These are phyloP conservation scores for Strix uralensis DNA, from an alignment of 2,113 vertebrate genomes.

Conservation along the genomic window DNA sequence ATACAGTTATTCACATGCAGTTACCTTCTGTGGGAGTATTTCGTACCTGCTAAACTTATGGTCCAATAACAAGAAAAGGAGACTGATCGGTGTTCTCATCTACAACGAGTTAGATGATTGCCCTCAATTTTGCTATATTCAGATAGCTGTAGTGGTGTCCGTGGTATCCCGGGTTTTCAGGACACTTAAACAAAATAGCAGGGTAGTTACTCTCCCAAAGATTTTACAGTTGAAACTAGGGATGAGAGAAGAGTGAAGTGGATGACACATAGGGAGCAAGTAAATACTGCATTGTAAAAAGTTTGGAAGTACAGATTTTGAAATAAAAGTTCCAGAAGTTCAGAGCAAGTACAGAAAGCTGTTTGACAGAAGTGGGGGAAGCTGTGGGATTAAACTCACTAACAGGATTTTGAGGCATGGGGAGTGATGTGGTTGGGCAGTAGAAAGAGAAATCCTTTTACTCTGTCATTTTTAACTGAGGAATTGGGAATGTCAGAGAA, in stretches of 20 bases:
- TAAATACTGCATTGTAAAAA: slow-evolving; percentile 19
- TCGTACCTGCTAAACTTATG: not conserved
- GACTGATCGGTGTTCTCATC: not conserved
- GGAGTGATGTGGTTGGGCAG: slow-evolving; percentile 40
- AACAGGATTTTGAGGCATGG: slow-evolving; percentile 55
- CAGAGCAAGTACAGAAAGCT: slow-evolving; percentile 6
- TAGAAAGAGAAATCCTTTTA: slow-evolving; percentile 56
- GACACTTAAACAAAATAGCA: not conserved
- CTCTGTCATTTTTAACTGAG: slow-evolving; percentile 23
- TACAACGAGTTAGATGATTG: not conserved
- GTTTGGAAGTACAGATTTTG: not conserved
- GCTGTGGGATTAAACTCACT: slow-evolving; percentile 28
- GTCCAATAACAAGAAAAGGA: not conserved
- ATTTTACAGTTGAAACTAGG: not conserved
- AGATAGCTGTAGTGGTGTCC: not conserved
- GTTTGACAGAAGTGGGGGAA: slow-evolving; percentile 3
- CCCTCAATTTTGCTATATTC: not conserved
- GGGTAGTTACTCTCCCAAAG: not conserved
- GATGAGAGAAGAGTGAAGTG: not conserved
- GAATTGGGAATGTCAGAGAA: slow-evolving; percentile 35
- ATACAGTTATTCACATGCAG: not conserved
- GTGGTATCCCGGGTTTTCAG: not conserved
- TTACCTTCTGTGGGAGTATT: not conserved
- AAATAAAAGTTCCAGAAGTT: slow-evolving; percentile 30
- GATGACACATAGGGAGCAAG: not conserved